Base-by-base conservation (phyloP, 2,888 invertebrate genomes). In the Caenorhabditis zanzibari region DNA sequence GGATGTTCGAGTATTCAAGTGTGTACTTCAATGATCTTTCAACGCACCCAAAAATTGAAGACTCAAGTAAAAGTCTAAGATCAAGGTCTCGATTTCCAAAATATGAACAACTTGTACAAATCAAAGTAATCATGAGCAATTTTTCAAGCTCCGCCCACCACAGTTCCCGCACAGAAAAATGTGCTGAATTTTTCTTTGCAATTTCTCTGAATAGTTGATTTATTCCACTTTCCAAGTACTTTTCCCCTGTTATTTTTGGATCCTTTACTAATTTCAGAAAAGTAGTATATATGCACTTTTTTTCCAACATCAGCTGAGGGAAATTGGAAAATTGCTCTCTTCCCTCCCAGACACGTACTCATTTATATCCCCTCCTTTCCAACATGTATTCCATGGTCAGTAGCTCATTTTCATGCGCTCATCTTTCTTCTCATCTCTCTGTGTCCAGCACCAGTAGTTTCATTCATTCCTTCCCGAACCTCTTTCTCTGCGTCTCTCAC, bases 361-460 rank as follows among this genome's bases (percentile, higher is more conserved):
- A 63, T 63, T 63, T 63, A 63, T 44, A 44, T 44, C 10, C 35
- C 19, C 47, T 38, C 10, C 24, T 49, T 41, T 41, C 19, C 61
- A 22, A 59, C 38, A 59, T 49, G 32, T 64, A 32, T 66, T 66
- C 32, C 66, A 66, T 66, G 66, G 66, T 66, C 49, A 66, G 63
- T 41, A 41, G 61, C 58, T 58, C 32, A 58, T 58, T 58, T 58
- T 24, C 64, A 47, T 47, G 41, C 19, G 47, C 64, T 64, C 44
- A 24, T 26, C 44, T 16, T 6, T 16, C 26, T 24, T 44, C 26
- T 41, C 6, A n/a, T 35, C 52, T 58, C 41, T 56, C 63, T 35
- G 32, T 61, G 49, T 44, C 59, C 59, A n/a, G n/a, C n/a, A n/a
- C n/a, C n/a, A n/a, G n/a, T n/a, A 44, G 26, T 47, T 41, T 22